Conservation (phyloP, 2,888 invertebrate species). For the Coecobrya sp. region DNA sequence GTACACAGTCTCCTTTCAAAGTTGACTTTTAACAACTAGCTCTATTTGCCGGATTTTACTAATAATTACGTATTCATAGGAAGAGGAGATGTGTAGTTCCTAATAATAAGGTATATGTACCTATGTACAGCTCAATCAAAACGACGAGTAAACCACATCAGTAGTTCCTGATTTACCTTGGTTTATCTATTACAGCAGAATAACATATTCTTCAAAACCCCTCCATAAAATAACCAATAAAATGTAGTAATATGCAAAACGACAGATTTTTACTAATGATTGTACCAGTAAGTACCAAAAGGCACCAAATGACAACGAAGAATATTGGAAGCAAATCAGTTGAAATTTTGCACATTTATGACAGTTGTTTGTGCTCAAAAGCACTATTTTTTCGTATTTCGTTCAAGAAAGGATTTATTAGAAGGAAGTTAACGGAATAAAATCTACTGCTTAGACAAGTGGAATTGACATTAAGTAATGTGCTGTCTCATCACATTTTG, state of each 20-base stretch:
- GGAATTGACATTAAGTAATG: slow-evolving; percentile 58
- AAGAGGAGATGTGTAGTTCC: no score
- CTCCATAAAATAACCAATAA: neutral
- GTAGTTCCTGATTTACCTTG: neutral
- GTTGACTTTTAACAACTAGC: neutral
- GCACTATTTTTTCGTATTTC: no score
- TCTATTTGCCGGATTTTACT: no score
- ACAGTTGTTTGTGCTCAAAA: neutral
- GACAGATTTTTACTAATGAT: no score
- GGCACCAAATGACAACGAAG: neutral
- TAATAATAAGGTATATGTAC: no score
- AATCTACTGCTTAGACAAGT: slow-evolving; percentile 60
- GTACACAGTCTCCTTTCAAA: neutral
- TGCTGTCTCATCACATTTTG: slow-evolving; percentile 14
- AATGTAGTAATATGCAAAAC: no score
- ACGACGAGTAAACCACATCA: neutral
- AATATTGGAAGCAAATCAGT: neutral
- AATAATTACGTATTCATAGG: no score
- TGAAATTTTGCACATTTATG: neutral
- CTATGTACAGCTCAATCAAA: no score
- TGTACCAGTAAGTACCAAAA: no score
- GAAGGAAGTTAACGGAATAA: slow-evolving; percentile 26
- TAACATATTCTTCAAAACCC: slow-evolving; percentile 3
- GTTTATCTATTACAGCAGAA: neutral
- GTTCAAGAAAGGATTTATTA: neutral